Evolutionary conservation across 2,888 invertebrate species (phyloP), one percentile per base, ranked within the genome.

Genomic region (Girardia tigrina): DNA sequence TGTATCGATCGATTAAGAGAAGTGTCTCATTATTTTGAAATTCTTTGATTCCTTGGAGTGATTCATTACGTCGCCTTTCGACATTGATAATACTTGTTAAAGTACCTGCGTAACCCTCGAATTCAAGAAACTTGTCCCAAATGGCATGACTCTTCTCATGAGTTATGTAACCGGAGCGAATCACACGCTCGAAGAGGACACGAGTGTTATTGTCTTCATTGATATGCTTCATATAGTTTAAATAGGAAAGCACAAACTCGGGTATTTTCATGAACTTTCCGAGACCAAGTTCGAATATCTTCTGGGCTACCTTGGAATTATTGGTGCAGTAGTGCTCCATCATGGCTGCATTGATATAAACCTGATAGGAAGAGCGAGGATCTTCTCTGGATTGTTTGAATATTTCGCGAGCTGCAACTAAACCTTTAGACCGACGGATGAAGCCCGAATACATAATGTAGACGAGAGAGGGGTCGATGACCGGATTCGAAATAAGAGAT

Each of bases 301-400:
- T 87, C 85, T 94, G 93, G 0, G 94, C 94, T 75, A 95, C 92
- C 83, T 92, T 92, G 84, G 93, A 92, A 85, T 95, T 94, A 82
- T 99, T 98, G 42, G 92, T 94, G 83, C 97, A 97, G 82, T 95
- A 97, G 84, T 97, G 98, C 84, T 99, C 98, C 95, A 98, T 97
- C 0, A 95, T 86, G 0, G 98, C 95, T 0, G 97, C 94, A 0
- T 94, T 90, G 0, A 95, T 94, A 84, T 91, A 99, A 70, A 97
- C 91, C 84, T 98, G 94, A 85, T 91, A 92, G 0, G 89, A 89
- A 0, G 90, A 89, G 23, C 88, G 82, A 1, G 87, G 84, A 83
- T 99, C 97, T 82, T 97, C 95, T 26, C 98, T 86, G 0, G 95
- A 95, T 79, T 91, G 87, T 83, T 95, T 95, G 84, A 99, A 99